Base-by-base conservation (phyloP, 2,113 vertebrate species). In the Hippopotamus amphibius region DNA sequence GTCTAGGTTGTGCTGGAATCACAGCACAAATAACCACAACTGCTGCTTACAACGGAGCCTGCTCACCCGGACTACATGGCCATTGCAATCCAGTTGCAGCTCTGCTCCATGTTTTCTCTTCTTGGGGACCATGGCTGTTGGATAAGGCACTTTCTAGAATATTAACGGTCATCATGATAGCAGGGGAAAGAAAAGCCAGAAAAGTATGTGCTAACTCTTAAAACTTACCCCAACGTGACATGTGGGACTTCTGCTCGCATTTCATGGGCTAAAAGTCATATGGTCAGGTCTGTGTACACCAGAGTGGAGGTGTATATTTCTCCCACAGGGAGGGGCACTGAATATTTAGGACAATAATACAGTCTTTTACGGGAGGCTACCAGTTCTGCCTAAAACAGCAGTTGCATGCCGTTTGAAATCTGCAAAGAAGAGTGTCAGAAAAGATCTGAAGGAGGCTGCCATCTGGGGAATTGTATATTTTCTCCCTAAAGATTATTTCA, bases 401-500 rank as follows among this genome's bases (percentile, higher is more conserved):
- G 37, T 61, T 33, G 12, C 10, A 0, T 55, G 77, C 77, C 0
- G 0, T 71, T 43, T 80, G 55, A 71, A 66, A 37, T 86, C 82
- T 74, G 66, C 82, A 92, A 61, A 63, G 14, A 86, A 53, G 95
- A 57, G 41, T 85, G 82, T 97, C 86, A 95, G 84, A 79, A 50
- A 43, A 84, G 92, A 80, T 85, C 72, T 82, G 63, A 86, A 57
- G 43, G 86, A 85, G 79, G 91, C 85, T 59, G 85, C 85, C 33
- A 72, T 74, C 88, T 81, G 61, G 24, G 63, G 85, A 86, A 74
- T 48, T 94, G 55, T 88, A 76, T 43, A 57, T 89, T 96, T 69
- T 37, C 7, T 6, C 74, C 81, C 55, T 84, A 90, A 83, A 97
- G 88, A 91, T 94, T 81, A 96, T 95, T 95, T 97, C 89, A 96